These are phyloP conservation scores for Lasioglossum villosulum DNA, from an alignment of 2,888 invertebrate species.

Conservation along the genomic window DNA sequence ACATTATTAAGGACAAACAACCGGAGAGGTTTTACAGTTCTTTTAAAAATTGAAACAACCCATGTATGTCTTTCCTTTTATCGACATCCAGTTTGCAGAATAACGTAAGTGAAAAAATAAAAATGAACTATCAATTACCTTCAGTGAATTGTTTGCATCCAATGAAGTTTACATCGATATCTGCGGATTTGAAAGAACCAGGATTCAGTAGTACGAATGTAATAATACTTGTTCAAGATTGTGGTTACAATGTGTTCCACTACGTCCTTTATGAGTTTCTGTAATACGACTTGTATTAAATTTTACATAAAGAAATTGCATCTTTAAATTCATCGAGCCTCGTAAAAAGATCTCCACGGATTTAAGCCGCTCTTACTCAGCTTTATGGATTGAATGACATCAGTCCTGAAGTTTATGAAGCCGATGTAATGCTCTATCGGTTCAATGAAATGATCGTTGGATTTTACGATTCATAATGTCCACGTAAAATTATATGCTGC, in stretches of 20 bases:
- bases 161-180: neutral
- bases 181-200: neutral
- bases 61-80: neutral
- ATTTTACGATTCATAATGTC: slow-evolving; percentile 7
- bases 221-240: neutral
- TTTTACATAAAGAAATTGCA: neutral
- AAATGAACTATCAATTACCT: neutral
- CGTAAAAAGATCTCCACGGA: neutral
- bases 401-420: neutral
- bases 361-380: neutral
- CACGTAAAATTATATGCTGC: neutral
- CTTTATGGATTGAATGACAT: neutral
- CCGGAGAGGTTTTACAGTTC: neutral
- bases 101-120: neutral
- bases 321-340: neutral
- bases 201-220: neutral
- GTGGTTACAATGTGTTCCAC: neutral
- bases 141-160: neutral
- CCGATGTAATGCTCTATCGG: neutral
- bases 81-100: neutral
- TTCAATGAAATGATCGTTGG: neutral
- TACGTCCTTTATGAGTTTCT: neutral
- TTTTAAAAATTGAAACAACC: neutral
- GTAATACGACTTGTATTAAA: neutral
- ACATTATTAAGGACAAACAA: neutral